phyloP scores from a whole-genome alignment of 1,140 invertebrate genomes.

The Aphelinus certus region DNA sequence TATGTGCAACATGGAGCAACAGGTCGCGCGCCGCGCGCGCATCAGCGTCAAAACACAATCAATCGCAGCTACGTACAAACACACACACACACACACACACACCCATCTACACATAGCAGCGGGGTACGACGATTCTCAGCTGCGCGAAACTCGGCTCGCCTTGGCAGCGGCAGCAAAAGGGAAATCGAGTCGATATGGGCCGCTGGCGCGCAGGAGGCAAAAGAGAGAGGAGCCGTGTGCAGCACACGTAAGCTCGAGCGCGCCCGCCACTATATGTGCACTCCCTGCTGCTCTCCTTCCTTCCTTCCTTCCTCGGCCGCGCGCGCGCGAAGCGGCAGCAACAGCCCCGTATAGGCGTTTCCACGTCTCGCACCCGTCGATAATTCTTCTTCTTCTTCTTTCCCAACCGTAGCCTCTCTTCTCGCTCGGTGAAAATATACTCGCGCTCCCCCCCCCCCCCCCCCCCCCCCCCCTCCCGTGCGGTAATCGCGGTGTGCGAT shows the following conservation, averaged over 20 bases:
- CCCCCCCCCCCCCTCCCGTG: conserved; percentile 20
- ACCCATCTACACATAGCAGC: neutral
- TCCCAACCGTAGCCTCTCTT: neutral
- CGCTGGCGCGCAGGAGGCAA: neutral
- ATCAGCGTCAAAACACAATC: no score
- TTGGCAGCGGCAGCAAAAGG: conserved; percentile 5
- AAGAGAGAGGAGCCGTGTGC: neutral
- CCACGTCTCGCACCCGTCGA: no score
- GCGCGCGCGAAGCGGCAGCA: neutral
- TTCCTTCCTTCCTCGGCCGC: neutral
- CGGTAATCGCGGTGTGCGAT: neutral
- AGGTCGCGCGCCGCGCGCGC: no score
- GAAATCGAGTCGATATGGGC: conserved; percentile 16
- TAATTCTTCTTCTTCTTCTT: no score
- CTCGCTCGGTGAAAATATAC: neutral
- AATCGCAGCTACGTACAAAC: no score
- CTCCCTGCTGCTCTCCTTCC: neutral
- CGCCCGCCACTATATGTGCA: neutral
- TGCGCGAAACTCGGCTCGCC: no score
- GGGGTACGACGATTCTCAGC: neutral
- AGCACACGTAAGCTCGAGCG: neutral
- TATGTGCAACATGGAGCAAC: no score
- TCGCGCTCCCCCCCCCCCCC: conserved; percentile 23
- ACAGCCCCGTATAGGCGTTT: no score
- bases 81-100: no score